phyloP scores from a whole-genome alignment of 2,113 vertebrate genomes.

The Saguinus imperator region DNA sequence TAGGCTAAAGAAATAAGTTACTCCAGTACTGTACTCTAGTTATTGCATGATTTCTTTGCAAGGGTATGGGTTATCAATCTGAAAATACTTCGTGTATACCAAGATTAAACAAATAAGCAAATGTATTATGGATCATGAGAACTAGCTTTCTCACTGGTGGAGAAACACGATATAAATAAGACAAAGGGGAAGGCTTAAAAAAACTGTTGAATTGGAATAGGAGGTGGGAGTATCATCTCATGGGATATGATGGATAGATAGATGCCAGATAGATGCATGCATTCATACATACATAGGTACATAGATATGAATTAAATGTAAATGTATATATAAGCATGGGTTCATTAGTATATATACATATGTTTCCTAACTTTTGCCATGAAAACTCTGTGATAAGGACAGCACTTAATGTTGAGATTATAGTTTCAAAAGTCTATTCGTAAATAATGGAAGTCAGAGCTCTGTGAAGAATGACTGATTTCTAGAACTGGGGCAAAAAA shows the following conservation, averaged over 20 bases:
- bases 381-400: neutral
- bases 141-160: neutral
- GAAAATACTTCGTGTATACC: neutral
- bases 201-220: neutral
- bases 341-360: neutral
- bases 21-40: neutral
- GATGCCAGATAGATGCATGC: neutral
- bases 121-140: neutral
- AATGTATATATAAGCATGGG: no score
- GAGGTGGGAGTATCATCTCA: neutral
- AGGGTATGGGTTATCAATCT: neutral
- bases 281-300: neutral
- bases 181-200: neutral
- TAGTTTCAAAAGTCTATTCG: neutral
- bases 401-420: neutral
- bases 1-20: neutral
- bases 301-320: neutral
- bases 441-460: neutral
- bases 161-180: neutral
- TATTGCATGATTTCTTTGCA: neutral
- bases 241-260: neutral
- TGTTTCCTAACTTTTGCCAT: neutral
- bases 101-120: neutral
- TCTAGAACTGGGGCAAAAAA: neutral
- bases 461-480: neutral